Evolutionary conservation across 2,113 vertebrate genomes (phyloP).

Genomic region (Pao palembangensis): DNA sequence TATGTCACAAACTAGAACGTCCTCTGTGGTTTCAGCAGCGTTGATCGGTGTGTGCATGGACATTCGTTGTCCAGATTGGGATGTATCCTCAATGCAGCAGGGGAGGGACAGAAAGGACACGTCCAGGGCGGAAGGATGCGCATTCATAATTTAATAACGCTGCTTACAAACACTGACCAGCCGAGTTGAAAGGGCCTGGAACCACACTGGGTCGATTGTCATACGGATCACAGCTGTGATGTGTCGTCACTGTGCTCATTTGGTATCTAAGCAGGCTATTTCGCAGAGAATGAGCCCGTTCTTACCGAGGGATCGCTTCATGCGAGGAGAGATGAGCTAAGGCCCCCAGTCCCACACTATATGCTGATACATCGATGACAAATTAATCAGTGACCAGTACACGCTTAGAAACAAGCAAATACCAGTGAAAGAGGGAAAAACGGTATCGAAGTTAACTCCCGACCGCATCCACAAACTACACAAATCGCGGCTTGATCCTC

Average conservation of each 20-base stretch:
- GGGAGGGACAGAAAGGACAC: slow-evolving; percentile 37
- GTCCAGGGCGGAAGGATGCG: slow-evolving; percentile 57
- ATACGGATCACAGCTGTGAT: not conserved
- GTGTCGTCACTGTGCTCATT: not conserved
- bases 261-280: not conserved
- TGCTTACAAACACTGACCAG: slow-evolving; percentile 24
- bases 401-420: not conserved
- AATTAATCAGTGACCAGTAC: not conserved
- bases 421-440: not conserved
- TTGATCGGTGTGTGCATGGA: slow-evolving; percentile 15
- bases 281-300: slow-evolving; percentile 33
- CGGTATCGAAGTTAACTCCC: not conserved
- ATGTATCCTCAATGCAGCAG: slow-evolving; percentile 1
- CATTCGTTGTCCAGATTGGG: slow-evolving; percentile 15
- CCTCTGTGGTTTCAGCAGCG: not conserved
- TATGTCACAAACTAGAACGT: not conserved
- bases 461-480: slow-evolving; percentile 33
- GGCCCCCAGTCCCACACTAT: slow-evolving; percentile 40
- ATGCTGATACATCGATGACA: slow-evolving; percentile 1
- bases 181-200: slow-evolving; percentile 11
- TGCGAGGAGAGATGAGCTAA: slow-evolving; percentile 29
- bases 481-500: slow-evolving; percentile 23
- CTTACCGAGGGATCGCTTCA: slow-evolving; percentile 30
- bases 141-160: slow-evolving; percentile 67
- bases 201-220: not conserved